These are phyloP conservation scores for Drosophila neoperkinsi DNA, from an alignment of 2,888 invertebrate species.

Conservation along the genomic window DNA sequence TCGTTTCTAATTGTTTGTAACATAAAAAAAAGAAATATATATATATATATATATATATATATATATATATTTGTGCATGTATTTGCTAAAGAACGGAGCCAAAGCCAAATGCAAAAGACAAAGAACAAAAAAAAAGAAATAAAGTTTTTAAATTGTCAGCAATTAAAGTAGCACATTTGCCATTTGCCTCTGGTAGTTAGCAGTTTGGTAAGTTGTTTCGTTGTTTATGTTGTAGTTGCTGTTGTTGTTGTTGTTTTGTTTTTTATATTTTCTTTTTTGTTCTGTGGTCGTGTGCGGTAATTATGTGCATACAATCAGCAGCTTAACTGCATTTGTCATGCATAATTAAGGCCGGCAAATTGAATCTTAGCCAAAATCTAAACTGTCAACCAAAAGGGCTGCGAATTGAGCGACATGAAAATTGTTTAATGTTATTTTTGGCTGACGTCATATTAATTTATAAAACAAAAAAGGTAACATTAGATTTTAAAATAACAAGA, in stretches of 20 bases:
- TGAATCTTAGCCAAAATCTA: slow-evolving; percentile 55
- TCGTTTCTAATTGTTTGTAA: slow-evolving; percentile 74
- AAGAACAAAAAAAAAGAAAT: slow-evolving; percentile 39
- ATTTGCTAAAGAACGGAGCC: slow-evolving; percentile 25
- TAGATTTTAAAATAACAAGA: neutral
- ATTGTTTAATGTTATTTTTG: neutral
- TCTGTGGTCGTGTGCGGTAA: slow-evolving; percentile 49
- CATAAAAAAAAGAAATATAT: slow-evolving; percentile 18
- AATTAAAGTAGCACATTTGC: slow-evolving; percentile 74
- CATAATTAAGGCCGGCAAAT: slow-evolving; percentile 66
- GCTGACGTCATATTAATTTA: slow-evolving; percentile 6
- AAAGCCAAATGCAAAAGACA: slow-evolving; percentile 46
- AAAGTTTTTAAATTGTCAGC: slow-evolving; percentile 71
- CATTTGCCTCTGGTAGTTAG: slow-evolving; percentile 45
- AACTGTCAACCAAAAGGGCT: slow-evolving; percentile 37
- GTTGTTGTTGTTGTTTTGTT: neutral
- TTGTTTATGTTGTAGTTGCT: slow-evolving; percentile 15
- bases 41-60: slow-evolving; percentile 3
- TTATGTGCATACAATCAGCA: slow-evolving; percentile 77
- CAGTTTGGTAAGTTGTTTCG: slow-evolving; percentile 59
- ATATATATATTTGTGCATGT: neutral
- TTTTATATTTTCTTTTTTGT: neutral
- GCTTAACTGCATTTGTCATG: slow-evolving; percentile 73
- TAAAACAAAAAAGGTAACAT: neutral
- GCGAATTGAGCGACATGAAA: slow-evolving; percentile 30